Base-by-base conservation (phyloP, 2,888 invertebrate genomes). In the Acleris cristana region DNA sequence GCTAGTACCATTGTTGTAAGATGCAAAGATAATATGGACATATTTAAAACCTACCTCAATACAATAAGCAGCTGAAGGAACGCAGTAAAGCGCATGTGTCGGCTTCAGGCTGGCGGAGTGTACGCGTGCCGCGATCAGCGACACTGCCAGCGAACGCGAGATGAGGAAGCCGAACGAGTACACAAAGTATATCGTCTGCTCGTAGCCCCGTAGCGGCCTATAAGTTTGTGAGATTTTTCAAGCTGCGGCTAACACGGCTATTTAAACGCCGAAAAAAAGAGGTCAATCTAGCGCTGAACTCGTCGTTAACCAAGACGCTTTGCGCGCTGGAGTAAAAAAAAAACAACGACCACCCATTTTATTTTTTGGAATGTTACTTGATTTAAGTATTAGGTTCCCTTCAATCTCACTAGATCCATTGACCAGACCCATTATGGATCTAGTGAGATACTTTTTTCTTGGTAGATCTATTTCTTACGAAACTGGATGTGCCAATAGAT, bases 121-220 rank as follows among this genome's bases (percentile, higher is more conserved):
- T 0, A 95, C 91, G 4, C 86, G 82, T 0, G 95, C 90, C 0
- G 95, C 95, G 51, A 83, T 76, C 62, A 95, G 75, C 0, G 95
- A 95, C 0, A 95, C 94, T 0, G 93, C 91, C 16, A 94, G 80
- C 0, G 95, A 94, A 65, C 95, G 88, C 8, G 90, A 78, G 55
- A 96, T 83, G 16, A 96, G 85, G 77, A 95, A 95, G 54, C 93
- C 88, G 70, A 96, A 95, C 0, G 96, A 96, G 76, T 90, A 95
- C 68, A 93, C 92, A 74, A 95, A 95, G 80, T 96, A 96, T 19
- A 94, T 76, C 16, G 94, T 90, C 73, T 94, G 93, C 69, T 94
- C 89, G 70, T 93, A 84, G 19, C 93, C 94, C 14, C 72, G 66
- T 1, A 86, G 69, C 0, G 79, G 73, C 16, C 89, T 88, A 78